Evolutionary conservation across 2,888 invertebrate species (phyloP).

Genomic region (Brachylomia viminalis): DNA sequence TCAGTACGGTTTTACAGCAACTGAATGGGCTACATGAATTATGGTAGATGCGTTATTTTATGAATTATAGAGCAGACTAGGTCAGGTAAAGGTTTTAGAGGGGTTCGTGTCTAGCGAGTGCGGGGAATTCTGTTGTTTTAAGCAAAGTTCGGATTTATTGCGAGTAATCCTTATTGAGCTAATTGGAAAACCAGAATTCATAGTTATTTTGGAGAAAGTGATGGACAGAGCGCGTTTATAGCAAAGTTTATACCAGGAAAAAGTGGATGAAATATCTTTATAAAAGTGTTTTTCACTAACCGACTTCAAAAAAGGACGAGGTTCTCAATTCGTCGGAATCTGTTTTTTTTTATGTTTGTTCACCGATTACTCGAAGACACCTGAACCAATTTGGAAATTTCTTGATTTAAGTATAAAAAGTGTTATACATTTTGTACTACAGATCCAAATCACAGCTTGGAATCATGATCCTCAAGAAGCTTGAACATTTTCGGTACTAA

Average conservation of each 20-base stretch:
- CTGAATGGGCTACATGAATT: constrained; percentile 60
- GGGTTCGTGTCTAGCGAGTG: background rate
- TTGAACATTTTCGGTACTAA: too few relatives aligned
- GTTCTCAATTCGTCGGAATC: too few relatives aligned
- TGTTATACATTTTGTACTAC: too few relatives aligned
- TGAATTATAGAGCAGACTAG: constrained; percentile 59
- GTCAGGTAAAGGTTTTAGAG: constrained; percentile 26
- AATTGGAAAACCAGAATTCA: background rate
- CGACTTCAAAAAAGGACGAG: too few relatives aligned
- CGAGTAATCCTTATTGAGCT: background rate
- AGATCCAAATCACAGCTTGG: too few relatives aligned
- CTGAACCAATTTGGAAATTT: too few relatives aligned
- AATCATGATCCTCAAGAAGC: too few relatives aligned
- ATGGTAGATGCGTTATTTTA: constrained; percentile 45
- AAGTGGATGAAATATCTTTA: background rate
- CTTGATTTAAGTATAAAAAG: too few relatives aligned
- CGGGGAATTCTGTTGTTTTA: background rate
- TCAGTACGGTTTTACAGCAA: constrained; percentile 56
- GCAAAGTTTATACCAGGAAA: background rate
- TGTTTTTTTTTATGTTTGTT: too few relatives aligned
- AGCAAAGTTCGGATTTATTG: background rate
- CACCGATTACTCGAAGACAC: too few relatives aligned
- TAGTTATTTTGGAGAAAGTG: background rate
- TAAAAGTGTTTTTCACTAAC: background rate
- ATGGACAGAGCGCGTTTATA: background rate